Conservation (phyloP, 2,888 invertebrate genomes). For the Tiliacea aurago region DNA sequence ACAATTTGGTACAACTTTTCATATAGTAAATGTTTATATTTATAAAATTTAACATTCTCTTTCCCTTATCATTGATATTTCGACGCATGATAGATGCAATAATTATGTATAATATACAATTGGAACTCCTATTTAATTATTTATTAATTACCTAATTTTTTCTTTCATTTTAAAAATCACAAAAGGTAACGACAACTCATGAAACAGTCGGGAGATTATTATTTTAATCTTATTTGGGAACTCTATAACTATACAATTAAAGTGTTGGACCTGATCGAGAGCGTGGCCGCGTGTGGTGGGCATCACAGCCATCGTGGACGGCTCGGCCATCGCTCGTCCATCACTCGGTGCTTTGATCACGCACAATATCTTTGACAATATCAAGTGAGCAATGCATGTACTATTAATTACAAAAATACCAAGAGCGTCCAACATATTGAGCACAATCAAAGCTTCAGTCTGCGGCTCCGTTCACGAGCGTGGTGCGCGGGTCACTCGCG, state of each 20-base stretch:
- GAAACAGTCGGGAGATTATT: constrained; percentile 81
- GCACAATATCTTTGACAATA: constrained; percentile 55
- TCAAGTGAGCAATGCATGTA: constrained; percentile 55
- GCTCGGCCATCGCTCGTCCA: constrained; percentile 47
- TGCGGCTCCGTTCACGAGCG: constrained; percentile 32
- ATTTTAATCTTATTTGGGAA: constrained; percentile 65
- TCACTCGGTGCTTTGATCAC: constrained; percentile 45
- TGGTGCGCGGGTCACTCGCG: constrained; percentile 21
- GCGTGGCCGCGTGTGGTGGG: constrained; percentile 28
- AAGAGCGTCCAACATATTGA: constrained; percentile 55
- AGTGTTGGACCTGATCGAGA: constrained; percentile 59
- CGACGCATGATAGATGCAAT: constrained; percentile 81
- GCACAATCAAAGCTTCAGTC: constrained; percentile 57
- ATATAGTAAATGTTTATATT: constrained; percentile 66
- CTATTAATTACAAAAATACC: constrained; percentile 56
- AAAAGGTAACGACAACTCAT: constrained; percentile 85
- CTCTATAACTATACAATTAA: constrained; percentile 57
- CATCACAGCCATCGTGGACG: constrained; percentile 22
- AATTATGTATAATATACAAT: constrained; percentile 90
- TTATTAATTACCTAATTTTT: constrained; percentile 89
- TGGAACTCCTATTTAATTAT: constrained; percentile 89
- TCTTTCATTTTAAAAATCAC: constrained; percentile 84
- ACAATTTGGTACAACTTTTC: constrained; percentile 71
- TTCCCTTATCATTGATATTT: constrained; percentile 71
- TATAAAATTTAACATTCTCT: constrained; percentile 68